phyloP scores from a whole-genome alignment of 2,113 vertebrate species.

The Amphiprion percula region DNA sequence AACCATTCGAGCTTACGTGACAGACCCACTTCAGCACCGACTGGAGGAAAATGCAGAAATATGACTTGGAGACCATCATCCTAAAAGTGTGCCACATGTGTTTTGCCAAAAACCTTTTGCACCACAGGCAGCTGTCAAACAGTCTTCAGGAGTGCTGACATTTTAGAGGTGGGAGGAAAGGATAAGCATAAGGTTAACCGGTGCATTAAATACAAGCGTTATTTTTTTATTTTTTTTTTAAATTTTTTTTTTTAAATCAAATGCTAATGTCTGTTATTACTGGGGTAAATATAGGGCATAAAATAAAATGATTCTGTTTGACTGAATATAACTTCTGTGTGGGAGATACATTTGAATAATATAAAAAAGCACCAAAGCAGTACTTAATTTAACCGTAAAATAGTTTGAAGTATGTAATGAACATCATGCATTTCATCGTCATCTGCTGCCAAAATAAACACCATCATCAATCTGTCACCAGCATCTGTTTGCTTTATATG shows the following conservation, averaged over 20 bases:
- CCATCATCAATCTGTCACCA: not conserved
- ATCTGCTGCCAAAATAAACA: not conserved
- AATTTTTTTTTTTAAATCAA: not conserved
- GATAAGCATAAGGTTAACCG: not conserved
- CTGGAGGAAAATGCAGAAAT: conserved; percentile 2
- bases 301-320: not conserved
- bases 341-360: not conserved
- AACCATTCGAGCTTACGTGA: conserved; percentile 6
- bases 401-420: not conserved
- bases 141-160: conserved; percentile 17
- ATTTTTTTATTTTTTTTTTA: not conserved
- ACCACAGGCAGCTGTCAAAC: conserved; percentile 28
- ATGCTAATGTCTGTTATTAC: not conserved
- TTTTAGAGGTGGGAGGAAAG: conserved; percentile 13
- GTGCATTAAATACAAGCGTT: not conserved
- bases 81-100: conserved; percentile 17
- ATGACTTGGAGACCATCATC: conserved; percentile 9
- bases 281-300: not conserved
- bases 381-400: not conserved
- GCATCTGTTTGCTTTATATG: not conserved
- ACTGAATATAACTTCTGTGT: not conserved
- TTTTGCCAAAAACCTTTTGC: conserved; percentile 26
- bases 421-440: conserved; percentile 2
- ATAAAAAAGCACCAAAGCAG: not conserved
- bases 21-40: conserved; percentile 23